A percentile compares a stretch with the other conserved stretches of the same genome.
phyloP scores from a whole-genome alignment of 2,888 invertebrate species.

The Synanthedon andrenaeformis region DNA sequence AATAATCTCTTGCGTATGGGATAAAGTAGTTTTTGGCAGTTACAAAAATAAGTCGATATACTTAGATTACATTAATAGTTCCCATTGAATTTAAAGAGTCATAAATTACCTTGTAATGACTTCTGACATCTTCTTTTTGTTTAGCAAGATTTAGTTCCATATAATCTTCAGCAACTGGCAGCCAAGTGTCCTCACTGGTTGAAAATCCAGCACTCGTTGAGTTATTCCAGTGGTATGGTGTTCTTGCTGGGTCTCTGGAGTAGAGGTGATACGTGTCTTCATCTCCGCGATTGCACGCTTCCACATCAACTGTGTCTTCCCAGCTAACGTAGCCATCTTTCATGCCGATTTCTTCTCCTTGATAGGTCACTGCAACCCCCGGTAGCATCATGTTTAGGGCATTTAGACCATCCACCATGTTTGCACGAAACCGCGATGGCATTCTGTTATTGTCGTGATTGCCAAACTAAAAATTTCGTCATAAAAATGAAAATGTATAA shows the following conservation, averaged over 20 bases:
- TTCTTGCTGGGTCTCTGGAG: slow-evolving; percentile 56
- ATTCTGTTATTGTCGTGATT: slow-evolving; percentile 70
- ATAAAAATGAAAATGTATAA: not conserved
- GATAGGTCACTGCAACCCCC: slow-evolving; percentile 77
- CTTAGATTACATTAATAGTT: too few relatives aligned
- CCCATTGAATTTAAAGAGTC: too few relatives aligned
- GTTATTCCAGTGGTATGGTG: slow-evolving; percentile 67
- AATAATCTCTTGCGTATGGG: too few relatives aligned
- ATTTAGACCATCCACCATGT: slow-evolving; percentile 70
- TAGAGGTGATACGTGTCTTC: slow-evolving; percentile 34
- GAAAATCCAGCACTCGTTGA: slow-evolving; percentile 62
- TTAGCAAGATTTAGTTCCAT: slow-evolving; percentile 52
- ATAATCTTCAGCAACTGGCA: slow-evolving; percentile 69
- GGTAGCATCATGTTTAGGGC: slow-evolving; percentile 74
- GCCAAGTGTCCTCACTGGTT: slow-evolving; percentile 52
- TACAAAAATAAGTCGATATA: too few relatives aligned
- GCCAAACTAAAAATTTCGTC: slow-evolving; percentile 42
- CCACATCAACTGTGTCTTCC: slow-evolving; percentile 47
- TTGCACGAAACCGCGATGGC: slow-evolving; percentile 60
- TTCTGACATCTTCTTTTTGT: slow-evolving; percentile 34
- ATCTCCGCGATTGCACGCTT: slow-evolving; percentile 40
- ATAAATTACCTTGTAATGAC: slow-evolving; percentile 30
- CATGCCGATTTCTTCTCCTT: slow-evolving; percentile 78
- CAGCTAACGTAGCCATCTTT: slow-evolving; percentile 45
- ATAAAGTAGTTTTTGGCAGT: too few relatives aligned